These are phyloP conservation scores for Casuarius casuarius DNA, from an alignment of 2,113 vertebrate genomes.

Conservation along the genomic window DNA sequence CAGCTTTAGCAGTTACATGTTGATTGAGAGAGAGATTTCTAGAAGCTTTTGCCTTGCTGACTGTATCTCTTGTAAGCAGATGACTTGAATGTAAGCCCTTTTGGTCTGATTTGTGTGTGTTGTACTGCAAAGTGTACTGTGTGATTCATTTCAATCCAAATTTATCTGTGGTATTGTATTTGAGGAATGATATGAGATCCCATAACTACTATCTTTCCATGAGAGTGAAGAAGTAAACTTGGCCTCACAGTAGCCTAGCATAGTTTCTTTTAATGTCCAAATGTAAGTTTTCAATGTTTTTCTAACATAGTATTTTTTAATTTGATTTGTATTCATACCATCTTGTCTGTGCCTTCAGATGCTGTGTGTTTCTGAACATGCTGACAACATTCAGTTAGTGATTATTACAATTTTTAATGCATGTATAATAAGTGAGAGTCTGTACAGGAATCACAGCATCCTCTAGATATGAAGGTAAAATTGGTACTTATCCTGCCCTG, in stretches of 20 bases:
- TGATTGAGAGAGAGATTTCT: background rate
- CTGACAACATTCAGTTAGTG: background rate
- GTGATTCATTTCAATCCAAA: background rate
- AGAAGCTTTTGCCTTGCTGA: background rate
- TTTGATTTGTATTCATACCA: background rate
- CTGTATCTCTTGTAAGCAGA: background rate
- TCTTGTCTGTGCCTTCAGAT: background rate
- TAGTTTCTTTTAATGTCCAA: background rate
- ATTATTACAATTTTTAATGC: accelerated
- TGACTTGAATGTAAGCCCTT: background rate
- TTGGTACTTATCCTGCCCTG: background rate
- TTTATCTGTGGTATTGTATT: background rate
- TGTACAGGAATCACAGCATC: background rate
- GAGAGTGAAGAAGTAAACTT: background rate
- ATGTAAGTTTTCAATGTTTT: background rate
- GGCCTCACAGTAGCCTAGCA: background rate
- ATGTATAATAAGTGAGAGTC: background rate
- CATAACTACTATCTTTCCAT: background rate
- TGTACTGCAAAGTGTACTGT: background rate
- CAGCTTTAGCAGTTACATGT: background rate
- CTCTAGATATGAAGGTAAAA: background rate
- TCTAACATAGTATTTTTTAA: background rate
- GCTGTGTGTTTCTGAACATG: background rate
- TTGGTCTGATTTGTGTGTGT: background rate
- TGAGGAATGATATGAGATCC: background rate